Base-by-base conservation (phyloP, 2,888 invertebrate genomes). In the Drosophila tanythrix region DNA sequence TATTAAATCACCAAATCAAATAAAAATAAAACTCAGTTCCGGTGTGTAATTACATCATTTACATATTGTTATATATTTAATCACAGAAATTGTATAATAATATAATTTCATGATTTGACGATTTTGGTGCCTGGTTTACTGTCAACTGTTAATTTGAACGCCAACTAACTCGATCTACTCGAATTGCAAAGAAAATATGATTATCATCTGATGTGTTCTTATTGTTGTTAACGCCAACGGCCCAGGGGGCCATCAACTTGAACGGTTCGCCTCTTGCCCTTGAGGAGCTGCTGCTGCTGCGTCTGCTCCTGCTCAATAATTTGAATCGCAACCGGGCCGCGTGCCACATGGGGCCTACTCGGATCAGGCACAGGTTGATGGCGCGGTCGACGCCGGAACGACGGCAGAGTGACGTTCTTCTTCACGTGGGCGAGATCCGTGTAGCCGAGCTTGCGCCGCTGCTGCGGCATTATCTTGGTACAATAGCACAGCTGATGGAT, bases 351-450 rank as follows among this genome's bases (percentile, higher is more conserved):
- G 1, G 78, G 78, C 78, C 80, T 78, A 48, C 72, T 63, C 0
- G 78, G 81, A 65, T 80, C 65, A 3, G 74, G 62, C 0, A 48
- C 55, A 0, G 40, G 67, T 0, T 57, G 70, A 21, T 50, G 59
- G 11, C 33, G 1, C 25, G 76, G 60, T 50, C 60, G 1, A 2
- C 72, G 69, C 25, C 68, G 55, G n/a, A 85, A 87, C n/a, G 36
- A 74, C 2, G 86, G 90, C 75, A 87, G 53, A 33, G 87, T 88
- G 0, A 81, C 65, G 18, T 80, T 79, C 71, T 90, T 90, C 69
- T 90, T 90, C 69, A 86, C 83, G 55, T 87, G 87, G 31, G 72
- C 73, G 50, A 90, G 51, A 46, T 87, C 87, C 2, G 90, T 90
- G 56, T 70, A 87, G 65, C 65, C 75, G 7, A 87, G 57, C 7